Evolutionary conservation across 2,113 vertebrate species (phyloP), one percentile per base, ranked within the genome.

Genomic region (Artemisiospiza belli): DNA sequence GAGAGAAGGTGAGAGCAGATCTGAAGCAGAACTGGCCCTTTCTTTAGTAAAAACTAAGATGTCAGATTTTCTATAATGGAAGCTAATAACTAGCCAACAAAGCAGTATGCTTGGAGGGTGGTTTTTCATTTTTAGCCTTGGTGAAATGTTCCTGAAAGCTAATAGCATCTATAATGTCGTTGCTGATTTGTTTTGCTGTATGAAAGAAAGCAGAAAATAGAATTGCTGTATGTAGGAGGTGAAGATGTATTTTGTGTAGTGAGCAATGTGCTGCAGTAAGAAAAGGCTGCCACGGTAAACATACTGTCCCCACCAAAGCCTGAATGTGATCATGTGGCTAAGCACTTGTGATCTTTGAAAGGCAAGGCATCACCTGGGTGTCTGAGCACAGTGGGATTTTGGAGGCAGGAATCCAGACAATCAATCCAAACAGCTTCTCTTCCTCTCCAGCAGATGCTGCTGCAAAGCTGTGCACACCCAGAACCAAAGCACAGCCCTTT

Each of bases 191-290:
- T 97, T 95, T 96, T 94, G 82, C 81, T 89, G 17, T 54, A 73
- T 67, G 88, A 88, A 94, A 94, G 77, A 30, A 92, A 75, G 91
- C 89, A 92, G 92, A 97, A 96, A 95, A 96, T 72, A 91, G 92
- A 83, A 83, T 14, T 93, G 83, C 91, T 59, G 35, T 18, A 55
- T 11, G 96, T 94, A 72, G 94, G 96, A 96, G 94, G 94, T 57
- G 7, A 90, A 70, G 85, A 79, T 79, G 20, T 58, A 12, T 88
- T 92, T 83, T 86, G 86, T 75, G 58, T 78, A 74, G 81, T 4
- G 14, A 93, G 91, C 86, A 76, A 27, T 5, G 46, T 62, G 72
- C 76, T 67, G 89, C 86, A 61, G 76, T 5, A 47, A 83, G 84
- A 89, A 75, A 84, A 59, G 52, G n/a, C 76, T 83, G 77, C 89